A percentile compares a stretch with the other conserved stretches of the same genome.
Evolutionary conservation across 1,140 invertebrate genomes (phyloP).

Genomic region (Drosophila sucinea): DNA sequence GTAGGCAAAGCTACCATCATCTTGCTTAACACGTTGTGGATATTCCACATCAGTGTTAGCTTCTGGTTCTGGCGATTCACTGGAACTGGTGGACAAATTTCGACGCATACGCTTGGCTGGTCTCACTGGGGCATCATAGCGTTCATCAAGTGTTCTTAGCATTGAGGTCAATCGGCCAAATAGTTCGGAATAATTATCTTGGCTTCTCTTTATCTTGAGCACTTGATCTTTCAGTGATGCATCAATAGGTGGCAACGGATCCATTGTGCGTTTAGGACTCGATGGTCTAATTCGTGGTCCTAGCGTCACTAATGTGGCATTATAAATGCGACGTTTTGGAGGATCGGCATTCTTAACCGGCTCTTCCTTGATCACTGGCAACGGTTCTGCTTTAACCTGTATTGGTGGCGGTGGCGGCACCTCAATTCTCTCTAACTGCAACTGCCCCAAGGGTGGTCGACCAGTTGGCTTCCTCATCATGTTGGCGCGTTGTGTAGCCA

Average conservation of each 20-base stretch:
- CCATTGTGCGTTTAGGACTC: not conserved
- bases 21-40: slow-evolving; percentile 34
- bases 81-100: slow-evolving; percentile 47
- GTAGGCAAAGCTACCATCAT: slow-evolving; percentile 42
- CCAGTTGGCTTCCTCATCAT: slow-evolving; percentile 24
- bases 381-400: not conserved
- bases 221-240: slow-evolving; percentile 40
- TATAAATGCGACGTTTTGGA: slow-evolving; percentile 28
- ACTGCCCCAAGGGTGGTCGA: slow-evolving; percentile 28
- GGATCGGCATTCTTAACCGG: not conserved
- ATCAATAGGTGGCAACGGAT: slow-evolving; percentile 41
- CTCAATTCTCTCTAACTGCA: slow-evolving; percentile 16
- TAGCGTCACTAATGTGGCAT: slow-evolving; percentile 49
- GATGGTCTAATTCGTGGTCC: slow-evolving; percentile 16
- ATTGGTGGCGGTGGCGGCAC: slow-evolving; percentile 1
- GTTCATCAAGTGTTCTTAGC: slow-evolving; percentile 50
- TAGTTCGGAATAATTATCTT: slow-evolving; percentile 44
- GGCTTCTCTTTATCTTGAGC: slow-evolving; percentile 54
- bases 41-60: slow-evolving; percentile 22
- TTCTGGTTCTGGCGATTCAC: slow-evolving; percentile 27
- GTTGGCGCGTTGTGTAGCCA: slow-evolving; percentile 30
- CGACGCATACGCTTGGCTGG: slow-evolving; percentile 36
- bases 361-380: not conserved
- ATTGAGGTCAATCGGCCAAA: slow-evolving; percentile 40
- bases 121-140: slow-evolving; percentile 47